phyloP scores from a whole-genome alignment of 2,888 invertebrate genomes.

The Hecatera dysodea region DNA sequence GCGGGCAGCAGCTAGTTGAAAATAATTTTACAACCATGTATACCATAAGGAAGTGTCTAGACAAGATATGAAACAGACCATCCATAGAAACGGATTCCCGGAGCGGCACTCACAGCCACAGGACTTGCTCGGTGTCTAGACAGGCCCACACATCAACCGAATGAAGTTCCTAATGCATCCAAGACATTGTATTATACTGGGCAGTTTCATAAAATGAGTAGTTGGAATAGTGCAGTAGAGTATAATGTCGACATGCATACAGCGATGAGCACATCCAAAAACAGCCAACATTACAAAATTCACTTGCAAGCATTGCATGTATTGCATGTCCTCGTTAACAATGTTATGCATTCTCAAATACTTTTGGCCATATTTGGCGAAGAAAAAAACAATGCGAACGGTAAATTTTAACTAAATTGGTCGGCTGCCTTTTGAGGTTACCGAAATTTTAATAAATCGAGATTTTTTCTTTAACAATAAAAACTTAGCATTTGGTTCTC shows the following conservation, averaged over 20 bases:
- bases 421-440: conserved; percentile 58
- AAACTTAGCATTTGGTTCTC: conserved; percentile 37
- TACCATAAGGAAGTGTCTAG: conserved; percentile 16
- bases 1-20: too few relatives aligned
- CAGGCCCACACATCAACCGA: conserved; percentile 1
- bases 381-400: conserved; percentile 45
- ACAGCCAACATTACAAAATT: conserved; percentile 8
- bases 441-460: conserved; percentile 34
- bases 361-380: conserved; percentile 23
- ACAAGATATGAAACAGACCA: conserved; percentile 6
- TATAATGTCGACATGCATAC: conserved; percentile 3
- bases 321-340: conserved; percentile 18
- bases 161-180: not conserved
- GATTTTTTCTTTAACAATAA: conserved; percentile 27
- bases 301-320: conserved; percentile 24
- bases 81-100: conserved; percentile 19
- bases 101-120: not conserved
- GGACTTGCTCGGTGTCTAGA: not conserved
- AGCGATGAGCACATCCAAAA: conserved; percentile 7
- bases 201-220: not conserved
- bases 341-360: conserved; percentile 44
- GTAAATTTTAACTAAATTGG: conserved; percentile 53
- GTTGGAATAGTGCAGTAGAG: conserved; percentile 14
- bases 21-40: not conserved
- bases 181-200: not conserved